These are phyloP conservation scores for Sitobion miscanthi DNA, from an alignment of 1,140 invertebrate species.

Conservation along the genomic window DNA sequence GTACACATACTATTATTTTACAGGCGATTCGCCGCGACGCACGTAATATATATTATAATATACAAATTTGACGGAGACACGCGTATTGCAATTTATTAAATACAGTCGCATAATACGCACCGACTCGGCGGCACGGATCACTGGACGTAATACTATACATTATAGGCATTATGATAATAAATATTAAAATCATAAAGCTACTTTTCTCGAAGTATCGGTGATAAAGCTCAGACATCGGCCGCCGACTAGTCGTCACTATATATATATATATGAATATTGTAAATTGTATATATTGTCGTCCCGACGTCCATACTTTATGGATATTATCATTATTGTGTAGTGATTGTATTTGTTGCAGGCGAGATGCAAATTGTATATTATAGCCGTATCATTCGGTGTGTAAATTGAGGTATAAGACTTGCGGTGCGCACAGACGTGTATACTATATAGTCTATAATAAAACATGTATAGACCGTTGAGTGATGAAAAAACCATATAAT, in stretches of 20 bases:
- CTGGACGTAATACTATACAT: not conserved
- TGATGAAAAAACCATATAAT: not conserved
- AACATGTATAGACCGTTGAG: not conserved
- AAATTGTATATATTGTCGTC: not conserved
- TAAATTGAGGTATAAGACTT: not conserved
- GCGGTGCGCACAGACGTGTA: not conserved
- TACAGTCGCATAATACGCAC: not conserved
- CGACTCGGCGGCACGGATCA: not conserved
- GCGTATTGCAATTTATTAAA: constrained; percentile 25
- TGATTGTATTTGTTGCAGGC: not conserved
- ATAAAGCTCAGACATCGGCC: not conserved
- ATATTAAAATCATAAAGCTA: not conserved
- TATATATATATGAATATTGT: not conserved
- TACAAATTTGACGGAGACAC: constrained; percentile 40
- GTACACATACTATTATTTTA: not conserved
- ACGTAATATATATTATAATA: not conserved
- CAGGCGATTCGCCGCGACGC: not conserved
- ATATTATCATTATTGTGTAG: not conserved
- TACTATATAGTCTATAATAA: not conserved
- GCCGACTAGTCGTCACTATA: not conserved
- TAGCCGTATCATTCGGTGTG: not conserved
- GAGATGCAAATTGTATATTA: not conserved
- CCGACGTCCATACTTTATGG: no score
- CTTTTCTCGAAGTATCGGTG: not conserved
- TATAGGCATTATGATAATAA: not conserved